Percentiles rank a stretch among this genome's conserved stretches.
Evolutionary conservation across 2,113 vertebrate genomes (phyloP).

Genomic region (Pelobates fuscus): DNA sequence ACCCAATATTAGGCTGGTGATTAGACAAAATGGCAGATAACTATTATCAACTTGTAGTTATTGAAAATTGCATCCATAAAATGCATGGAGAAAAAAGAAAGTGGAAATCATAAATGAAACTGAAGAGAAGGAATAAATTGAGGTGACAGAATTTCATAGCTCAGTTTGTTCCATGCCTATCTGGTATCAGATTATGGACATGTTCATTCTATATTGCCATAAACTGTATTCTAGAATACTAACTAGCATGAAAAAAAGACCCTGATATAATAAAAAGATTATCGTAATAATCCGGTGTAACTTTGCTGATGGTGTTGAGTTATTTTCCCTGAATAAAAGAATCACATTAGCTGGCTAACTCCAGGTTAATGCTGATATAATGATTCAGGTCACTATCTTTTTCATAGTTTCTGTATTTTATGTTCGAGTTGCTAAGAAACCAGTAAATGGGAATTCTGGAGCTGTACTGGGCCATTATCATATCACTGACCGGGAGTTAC

Average conservation of each 20-base stretch:
- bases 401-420: background rate
- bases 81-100: conserved; percentile 27
- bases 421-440: conserved; percentile 24
- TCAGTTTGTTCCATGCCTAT: background rate
- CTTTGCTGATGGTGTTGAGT: background rate
- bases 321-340: conserved; percentile 17
- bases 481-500: conserved; percentile 4
- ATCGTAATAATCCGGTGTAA: conserved; percentile 26
- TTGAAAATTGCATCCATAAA: conserved; percentile 26
- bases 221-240: background rate
- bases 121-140: conserved; percentile 15
- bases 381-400: conserved; percentile 22
- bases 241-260: background rate
- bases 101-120: conserved; percentile 4
- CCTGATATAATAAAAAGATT: background rate
- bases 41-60: conserved; percentile 32
- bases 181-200: conserved; percentile 4
- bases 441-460: background rate
- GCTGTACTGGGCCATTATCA: conserved; percentile 1
- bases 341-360: conserved; percentile 5
- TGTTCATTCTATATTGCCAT: background rate
- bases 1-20: conserved; percentile 9
- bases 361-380: conserved; percentile 31
- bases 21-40: conserved; percentile 24
- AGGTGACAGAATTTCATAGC: conserved; percentile 13